These are phyloP conservation scores for Coremacera marginata DNA, from an alignment of 2,888 invertebrate genomes.

Conservation along the genomic window DNA sequence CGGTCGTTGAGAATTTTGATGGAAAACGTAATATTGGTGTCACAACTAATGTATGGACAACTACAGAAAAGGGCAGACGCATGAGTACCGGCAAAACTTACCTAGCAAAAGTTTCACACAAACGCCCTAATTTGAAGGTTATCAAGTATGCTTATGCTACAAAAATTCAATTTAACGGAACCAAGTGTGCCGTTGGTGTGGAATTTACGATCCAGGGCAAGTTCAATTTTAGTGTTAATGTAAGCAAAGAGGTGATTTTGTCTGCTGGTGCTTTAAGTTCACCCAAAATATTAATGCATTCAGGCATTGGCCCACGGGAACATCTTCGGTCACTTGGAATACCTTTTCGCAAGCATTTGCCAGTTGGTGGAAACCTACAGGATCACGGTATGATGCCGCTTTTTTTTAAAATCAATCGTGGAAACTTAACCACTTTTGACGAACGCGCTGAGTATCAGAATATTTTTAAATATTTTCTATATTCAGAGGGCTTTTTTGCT, in stretches of 20 bases:
- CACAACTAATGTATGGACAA: slow-evolving; percentile 72
- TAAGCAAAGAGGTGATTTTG: slow-evolving; percentile 55
- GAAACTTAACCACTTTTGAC: slow-evolving; percentile 29
- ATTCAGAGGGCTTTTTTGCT: slow-evolving; percentile 52
- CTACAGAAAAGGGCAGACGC: slow-evolving; percentile 72
- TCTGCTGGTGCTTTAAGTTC: slow-evolving; percentile 59
- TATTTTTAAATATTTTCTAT: slow-evolving; percentile 53
- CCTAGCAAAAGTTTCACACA: slow-evolving; percentile 59
- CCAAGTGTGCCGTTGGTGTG: slow-evolving; percentile 51
- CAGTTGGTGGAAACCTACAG: slow-evolving; percentile 82
- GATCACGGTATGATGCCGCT: slow-evolving; percentile 78
- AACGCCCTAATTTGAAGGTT: slow-evolving; percentile 56
- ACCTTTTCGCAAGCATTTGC: slow-evolving; percentile 50
- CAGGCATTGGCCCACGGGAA: slow-evolving; percentile 55
- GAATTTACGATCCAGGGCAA: slow-evolving; percentile 41
- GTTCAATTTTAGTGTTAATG: slow-evolving; percentile 42
- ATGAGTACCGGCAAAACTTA: slow-evolving; percentile 73
- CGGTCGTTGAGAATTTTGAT: slow-evolving; percentile 74
- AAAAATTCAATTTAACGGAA: not conserved
- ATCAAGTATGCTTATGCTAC: slow-evolving; percentile 17
- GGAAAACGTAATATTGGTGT: slow-evolving; percentile 72
- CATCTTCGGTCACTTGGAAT: slow-evolving; percentile 51
- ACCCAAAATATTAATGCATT: slow-evolving; percentile 55
- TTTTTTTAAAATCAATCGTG: slow-evolving; percentile 63
- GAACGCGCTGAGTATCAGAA: slow-evolving; percentile 27